Conservation (phyloP, 1,140 invertebrate species). For the Apis florea region DNA sequence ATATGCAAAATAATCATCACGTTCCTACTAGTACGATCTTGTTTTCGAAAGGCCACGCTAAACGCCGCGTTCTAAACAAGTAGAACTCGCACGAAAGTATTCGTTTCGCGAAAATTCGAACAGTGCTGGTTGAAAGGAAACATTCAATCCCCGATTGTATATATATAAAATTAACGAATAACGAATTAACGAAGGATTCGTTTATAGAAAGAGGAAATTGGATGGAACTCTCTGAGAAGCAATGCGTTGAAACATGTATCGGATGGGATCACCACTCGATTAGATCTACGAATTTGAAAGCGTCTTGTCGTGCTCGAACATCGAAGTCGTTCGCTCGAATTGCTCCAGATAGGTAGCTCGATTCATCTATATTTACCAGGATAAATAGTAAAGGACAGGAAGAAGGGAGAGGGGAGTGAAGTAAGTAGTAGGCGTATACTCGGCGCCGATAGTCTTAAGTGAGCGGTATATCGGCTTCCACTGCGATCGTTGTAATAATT, state of each 20-base stretch:
- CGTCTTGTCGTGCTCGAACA: no score
- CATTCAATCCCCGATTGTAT: no score
- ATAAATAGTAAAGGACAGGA: neutral
- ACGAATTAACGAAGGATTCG: no score
- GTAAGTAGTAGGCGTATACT: slow-evolving; percentile 45
- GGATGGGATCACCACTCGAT: neutral
- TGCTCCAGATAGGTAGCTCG: neutral
- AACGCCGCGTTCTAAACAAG: neutral
- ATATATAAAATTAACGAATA: no score
- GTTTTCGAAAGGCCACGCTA: neutral
- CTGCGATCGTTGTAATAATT: slow-evolving; percentile 52
- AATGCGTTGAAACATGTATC: neutral
- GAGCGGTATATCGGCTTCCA: slow-evolving; percentile 43
- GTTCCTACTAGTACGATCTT: neutral
- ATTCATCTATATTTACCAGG: slow-evolving; percentile 23
- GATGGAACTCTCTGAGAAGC: no score
- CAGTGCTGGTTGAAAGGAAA: no score
- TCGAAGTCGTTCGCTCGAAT: slow-evolving; percentile 32
- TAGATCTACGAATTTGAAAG: slow-evolving; percentile 24
- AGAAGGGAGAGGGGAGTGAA: neutral
- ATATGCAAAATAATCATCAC: neutral
- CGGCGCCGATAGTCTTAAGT: slow-evolving; percentile 44
- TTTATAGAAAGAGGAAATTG: no score
- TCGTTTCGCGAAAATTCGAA: no score
- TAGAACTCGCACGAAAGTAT: neutral